Base-by-base conservation (phyloP, 2,888 invertebrate species). In the Meiosimyza decipiens region DNA sequence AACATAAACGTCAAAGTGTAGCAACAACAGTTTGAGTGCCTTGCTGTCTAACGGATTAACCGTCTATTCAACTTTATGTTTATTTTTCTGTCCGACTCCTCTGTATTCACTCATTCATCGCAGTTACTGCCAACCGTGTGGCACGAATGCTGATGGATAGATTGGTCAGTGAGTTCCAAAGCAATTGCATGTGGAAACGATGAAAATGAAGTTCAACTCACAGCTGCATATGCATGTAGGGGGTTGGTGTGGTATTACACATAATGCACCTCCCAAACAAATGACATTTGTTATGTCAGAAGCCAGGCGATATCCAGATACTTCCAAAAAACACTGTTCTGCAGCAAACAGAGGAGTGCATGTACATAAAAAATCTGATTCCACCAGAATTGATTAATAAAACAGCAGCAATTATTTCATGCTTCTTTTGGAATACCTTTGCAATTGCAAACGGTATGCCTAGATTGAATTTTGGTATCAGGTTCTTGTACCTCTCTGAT, bases 111-210 rank as follows among this genome's bases (percentile, higher is more conserved):
- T 18, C 16, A 12, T 33, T 33, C 18, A 59, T 13, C 59, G 7
- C 2, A 1, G 28, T 18, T 16, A 9, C 59, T 28, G 33, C 11
- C 59, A 18, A 59, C 28, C 28, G 33, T 22, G 18, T n/a, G 50
- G 57, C 18, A 9, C 28, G 59, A 59, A 22, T 40, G 33, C 22
- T 78, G 79, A 77, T 78, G 79, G 81, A 83, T 83, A 79, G 82
- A 82, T 82, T 83, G 81, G 82, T 80, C 80, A 81, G 77, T 80
- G 79, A 80, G 81, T 83, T 82, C 82, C 80, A 80, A 81, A 81
- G 82, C 83, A 82, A 83, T 83, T 83, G 82, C 83, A 82, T 33
- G 51, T 51, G 60, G 3, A 4, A 59, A 62, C 47, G 62, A 62
- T 16, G 40, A 33, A 62, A 62, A 62, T 28, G 62, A 40, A 62